These are phyloP conservation scores for Adelges cooleyi DNA, from an alignment of 1,140 invertebrate species.

Conservation along the genomic window DNA sequence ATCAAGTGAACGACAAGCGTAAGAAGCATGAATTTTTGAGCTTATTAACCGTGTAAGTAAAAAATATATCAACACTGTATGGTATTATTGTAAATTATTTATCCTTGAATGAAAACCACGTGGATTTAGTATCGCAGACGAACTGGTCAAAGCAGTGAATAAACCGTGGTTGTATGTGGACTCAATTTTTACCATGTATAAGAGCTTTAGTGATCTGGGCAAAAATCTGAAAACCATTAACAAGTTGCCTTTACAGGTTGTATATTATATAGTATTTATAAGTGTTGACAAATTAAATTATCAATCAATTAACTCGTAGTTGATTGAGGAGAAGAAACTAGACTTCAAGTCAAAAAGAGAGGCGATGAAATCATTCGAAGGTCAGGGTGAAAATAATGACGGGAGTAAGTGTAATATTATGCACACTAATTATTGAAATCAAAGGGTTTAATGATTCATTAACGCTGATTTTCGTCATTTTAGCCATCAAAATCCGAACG, in stretches of 20 bases:
- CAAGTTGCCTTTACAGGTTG: neutral
- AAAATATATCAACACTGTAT: neutral
- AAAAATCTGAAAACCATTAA: neutral
- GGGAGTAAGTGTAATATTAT: neutral
- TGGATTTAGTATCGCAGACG: neutral
- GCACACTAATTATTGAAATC: too few species aligned
- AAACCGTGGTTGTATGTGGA: neutral
- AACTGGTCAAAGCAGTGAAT: conserved; percentile 6
- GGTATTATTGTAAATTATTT: neutral
- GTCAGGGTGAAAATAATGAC: neutral
- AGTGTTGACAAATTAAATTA: neutral
- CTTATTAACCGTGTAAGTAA: conserved; percentile 11
- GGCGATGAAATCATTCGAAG: neutral
- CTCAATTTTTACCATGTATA: neutral
- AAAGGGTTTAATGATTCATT: too few species aligned
- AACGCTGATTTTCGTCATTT: too few species aligned
- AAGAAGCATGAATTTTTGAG: conserved; percentile 17
- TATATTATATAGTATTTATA: neutral
- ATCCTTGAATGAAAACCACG: neutral
- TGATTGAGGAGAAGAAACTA: neutral
- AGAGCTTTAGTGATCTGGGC: neutral
- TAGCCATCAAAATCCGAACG: conserved; percentile 1
- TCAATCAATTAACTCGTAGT: neutral
- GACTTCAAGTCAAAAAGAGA: neutral
- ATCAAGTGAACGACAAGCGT: neutral